Evolutionary conservation across 2,888 invertebrate genomes (phyloP), one percentile per base, ranked within the genome.

Genomic region (Eupithecia pulchellata): DNA sequence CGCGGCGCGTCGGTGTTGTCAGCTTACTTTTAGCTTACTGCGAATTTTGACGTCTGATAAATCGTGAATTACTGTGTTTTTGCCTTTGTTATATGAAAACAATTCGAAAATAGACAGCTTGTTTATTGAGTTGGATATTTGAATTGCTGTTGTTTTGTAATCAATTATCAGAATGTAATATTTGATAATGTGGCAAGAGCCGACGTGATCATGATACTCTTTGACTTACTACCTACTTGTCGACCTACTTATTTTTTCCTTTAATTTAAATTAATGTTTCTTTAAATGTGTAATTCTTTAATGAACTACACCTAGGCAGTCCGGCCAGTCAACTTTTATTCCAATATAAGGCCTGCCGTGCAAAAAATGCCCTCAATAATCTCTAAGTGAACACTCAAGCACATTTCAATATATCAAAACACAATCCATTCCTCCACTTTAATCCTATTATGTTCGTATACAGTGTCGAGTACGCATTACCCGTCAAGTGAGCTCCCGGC

Each of bases 401-500:
- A 65, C 68, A 66, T 80, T 84, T 80, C 75, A 85, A 86, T 82
- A 86, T 85, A 85, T 86, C 83, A 84, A 81, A 86, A 87, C 83
- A 87, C 86, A 89, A 89, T 90, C 85, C 86, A 77, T 76, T 79
- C 80, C 82, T 85, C 81, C 78, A 80, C 82, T 80, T 81, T 93
- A 93, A 93, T 93, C 92, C 92, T 86, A 93, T 94, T 93, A 92
- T 91, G 78, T 81, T 79, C 82, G 86, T 88, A 92, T 91, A 92
- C 89, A 91, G 81, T 84, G 83, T 88, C 81, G 80, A 83, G 80
- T 79, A 88, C 90, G 88, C 91, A 85, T 89, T 87, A 83, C 79
- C 78, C 84, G 84, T 89, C 86, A 93, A 92, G 89, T 93, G 93
- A 92, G 89, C 91, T 89, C 88, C 85, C 83, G 77, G 78, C 80